Percentiles rank a stretch among this genome's conserved stretches.
Conservation (phyloP, 1,140 invertebrate species). For the Diorhabda carinulata region DNA sequence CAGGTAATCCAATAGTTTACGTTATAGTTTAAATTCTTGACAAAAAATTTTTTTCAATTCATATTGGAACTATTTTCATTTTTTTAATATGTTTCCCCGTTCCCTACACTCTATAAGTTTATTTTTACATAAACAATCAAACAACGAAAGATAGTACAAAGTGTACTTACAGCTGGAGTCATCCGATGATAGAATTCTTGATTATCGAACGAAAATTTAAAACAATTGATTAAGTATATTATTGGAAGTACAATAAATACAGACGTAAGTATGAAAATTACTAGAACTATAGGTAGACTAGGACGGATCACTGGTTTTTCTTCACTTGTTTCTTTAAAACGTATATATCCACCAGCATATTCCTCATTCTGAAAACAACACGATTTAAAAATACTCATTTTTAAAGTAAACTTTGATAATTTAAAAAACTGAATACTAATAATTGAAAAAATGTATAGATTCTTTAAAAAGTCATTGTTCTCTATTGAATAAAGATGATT, state of each 20-base stretch:
- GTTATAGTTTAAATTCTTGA: too few relatives aligned
- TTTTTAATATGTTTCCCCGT: background rate
- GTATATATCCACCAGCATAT: background rate
- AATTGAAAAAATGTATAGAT: too few relatives aligned
- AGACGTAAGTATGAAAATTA: constrained; percentile 38
- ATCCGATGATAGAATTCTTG: constrained; percentile 27
- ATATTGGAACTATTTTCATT: too few relatives aligned
- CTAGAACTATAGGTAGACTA: constrained; percentile 34
- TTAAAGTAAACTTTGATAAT: too few relatives aligned
- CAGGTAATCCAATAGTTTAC: too few relatives aligned
- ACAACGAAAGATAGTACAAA: constrained; percentile 8
- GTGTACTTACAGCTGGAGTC: constrained; percentile 23
- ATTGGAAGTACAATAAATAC: constrained; percentile 44
- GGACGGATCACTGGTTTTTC: constrained; percentile 31
- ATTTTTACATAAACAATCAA: constrained; percentile 3
- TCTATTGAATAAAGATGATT: too few relatives aligned
- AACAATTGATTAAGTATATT: constrained; percentile 42
- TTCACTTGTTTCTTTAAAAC: constrained; percentile 18
- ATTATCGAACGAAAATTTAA: constrained; percentile 39
- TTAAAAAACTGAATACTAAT: too few relatives aligned
- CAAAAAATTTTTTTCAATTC: too few relatives aligned
- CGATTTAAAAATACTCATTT: too few relatives aligned
- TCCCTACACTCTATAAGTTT: background rate
- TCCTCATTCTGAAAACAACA: background rate
- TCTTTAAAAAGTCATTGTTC: too few relatives aligned